phyloP scores from a whole-genome alignment of 1,140 invertebrate genomes.

The Cecropterus lyciades region DNA sequence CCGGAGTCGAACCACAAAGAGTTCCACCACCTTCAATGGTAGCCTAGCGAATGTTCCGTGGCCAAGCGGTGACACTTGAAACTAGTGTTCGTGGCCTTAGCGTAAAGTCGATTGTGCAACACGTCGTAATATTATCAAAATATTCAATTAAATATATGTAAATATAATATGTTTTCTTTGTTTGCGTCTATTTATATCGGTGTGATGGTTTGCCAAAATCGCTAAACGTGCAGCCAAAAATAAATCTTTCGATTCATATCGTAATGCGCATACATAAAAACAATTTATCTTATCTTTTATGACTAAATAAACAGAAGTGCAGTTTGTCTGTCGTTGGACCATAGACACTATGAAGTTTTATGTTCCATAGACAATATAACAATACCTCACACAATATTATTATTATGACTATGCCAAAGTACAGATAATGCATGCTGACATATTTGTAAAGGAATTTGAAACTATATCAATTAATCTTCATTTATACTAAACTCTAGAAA shows the following conservation, averaged over 20 bases:
- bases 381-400: not conserved
- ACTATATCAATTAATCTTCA: no score
- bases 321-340: no score
- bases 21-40: no score
- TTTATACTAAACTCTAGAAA: no score
- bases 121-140: not conserved
- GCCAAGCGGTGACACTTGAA: no score
- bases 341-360: not conserved
- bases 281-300: conserved; percentile 2
- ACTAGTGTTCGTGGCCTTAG: no score
- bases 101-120: no score
- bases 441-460: no score
- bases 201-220: conserved; percentile 11
- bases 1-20: no score
- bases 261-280: conserved; percentile 1
- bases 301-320: not conserved
- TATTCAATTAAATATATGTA: not conserved
- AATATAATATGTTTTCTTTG: conserved; percentile 2
- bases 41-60: no score
- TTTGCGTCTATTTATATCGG: conserved; percentile 21
- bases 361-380: not conserved
- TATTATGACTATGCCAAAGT: no score
- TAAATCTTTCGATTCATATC: conserved; percentile 7
- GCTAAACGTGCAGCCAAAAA: conserved; percentile 23
- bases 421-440: no score